Conservation (phyloP, 92 coral and sea anemone genomes). For the Zoanthus sansibaricus region DNA sequence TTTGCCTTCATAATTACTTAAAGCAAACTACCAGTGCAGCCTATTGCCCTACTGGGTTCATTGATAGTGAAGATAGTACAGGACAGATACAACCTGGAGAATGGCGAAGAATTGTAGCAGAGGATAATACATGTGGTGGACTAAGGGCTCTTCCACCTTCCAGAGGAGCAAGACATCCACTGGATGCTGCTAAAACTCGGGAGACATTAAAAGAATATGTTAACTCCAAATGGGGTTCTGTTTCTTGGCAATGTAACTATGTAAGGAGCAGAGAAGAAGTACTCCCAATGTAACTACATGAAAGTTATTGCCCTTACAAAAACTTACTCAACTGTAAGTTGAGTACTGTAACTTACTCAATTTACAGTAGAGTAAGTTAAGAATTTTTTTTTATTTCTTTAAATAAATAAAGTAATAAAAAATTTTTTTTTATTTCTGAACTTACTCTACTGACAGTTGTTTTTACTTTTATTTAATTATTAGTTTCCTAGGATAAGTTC, state of each 20-base stretch:
- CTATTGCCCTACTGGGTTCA: slow-evolving; percentile 46
- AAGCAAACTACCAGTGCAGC: slow-evolving; percentile 30
- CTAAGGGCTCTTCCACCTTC: slow-evolving; percentile 27
- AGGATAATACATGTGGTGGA: slow-evolving; percentile 40
- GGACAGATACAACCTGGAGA: slow-evolving; percentile 57
- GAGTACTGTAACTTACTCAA: no score
- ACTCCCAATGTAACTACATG: neutral
- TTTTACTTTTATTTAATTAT: no score
- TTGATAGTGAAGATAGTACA: slow-evolving; percentile 56
- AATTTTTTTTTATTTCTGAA: no score
- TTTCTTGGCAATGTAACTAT: slow-evolving; percentile 62
- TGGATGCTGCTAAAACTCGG: neutral
- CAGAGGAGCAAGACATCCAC: slow-evolving; percentile 50
- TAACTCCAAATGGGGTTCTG: slow-evolving; percentile 51
- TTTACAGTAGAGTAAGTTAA: no score
- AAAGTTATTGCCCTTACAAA: no score
- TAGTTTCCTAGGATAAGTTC: neutral
- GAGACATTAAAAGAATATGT: slow-evolving; percentile 40
- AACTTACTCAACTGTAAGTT: no score
- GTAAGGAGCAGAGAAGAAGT: slow-evolving; percentile 46
- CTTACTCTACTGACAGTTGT: neutral
- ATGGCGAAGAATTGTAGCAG: slow-evolving; percentile 52
- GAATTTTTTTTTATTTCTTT: no score
- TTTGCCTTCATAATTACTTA: slow-evolving; percentile 55
- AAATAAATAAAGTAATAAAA: no score